phyloP scores from a whole-genome alignment of 2,888 invertebrate species.

The Rapana venosa region DNA sequence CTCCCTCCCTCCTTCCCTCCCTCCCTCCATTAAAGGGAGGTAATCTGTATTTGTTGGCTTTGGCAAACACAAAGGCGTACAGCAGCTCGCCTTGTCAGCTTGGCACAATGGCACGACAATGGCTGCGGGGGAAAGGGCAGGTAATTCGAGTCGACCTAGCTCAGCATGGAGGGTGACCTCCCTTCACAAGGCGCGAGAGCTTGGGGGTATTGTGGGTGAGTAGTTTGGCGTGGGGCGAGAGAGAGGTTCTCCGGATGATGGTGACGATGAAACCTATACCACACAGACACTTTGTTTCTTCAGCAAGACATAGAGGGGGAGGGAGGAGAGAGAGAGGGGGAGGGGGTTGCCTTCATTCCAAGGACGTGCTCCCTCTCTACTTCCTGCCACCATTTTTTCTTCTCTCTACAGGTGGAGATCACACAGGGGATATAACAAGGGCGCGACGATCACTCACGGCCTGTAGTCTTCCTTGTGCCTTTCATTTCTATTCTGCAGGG shows the following conservation, averaged over 20 bases:
- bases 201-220: conserved; percentile 19
- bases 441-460: no score
- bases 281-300: conserved; percentile 9
- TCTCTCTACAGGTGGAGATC: no score
- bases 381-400: not conserved
- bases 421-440: no score
- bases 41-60: conserved; percentile 44
- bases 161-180: conserved; percentile 41
- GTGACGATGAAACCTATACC: conserved; percentile 13
- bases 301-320: not conserved
- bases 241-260: not conserved
- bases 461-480: no score
- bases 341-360: not conserved
- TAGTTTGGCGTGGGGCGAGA: conserved; percentile 2
- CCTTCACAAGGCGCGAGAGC: conserved; percentile 38
- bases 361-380: not conserved
- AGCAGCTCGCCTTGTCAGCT: conserved; percentile 44
- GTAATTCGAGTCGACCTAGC: conserved; percentile 44
- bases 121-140: conserved; percentile 39
- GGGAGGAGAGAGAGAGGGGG: not conserved
- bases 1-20: not conserved
- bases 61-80: conserved; percentile 34
- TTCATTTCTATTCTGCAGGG: no score
- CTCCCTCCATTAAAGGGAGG: conserved; percentile 40
- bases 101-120: conserved; percentile 31